Conservation (phyloP, 1,140 invertebrate species). For the Drosophila setifemur region DNA sequence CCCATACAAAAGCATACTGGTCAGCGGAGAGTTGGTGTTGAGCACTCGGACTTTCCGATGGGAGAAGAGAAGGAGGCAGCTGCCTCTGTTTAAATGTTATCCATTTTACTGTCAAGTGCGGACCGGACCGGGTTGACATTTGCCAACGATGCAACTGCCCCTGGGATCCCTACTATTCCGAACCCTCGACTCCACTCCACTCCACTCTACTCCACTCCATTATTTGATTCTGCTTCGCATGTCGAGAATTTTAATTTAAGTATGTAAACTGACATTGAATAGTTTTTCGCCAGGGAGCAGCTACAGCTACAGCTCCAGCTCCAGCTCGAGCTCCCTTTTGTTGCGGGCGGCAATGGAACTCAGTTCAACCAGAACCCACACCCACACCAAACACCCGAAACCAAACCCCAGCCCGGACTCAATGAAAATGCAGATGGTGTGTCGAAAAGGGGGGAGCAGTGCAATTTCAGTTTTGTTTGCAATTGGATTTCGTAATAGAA, state of each 20-base stretch:
- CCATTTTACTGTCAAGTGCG: slow-evolving; percentile 78
- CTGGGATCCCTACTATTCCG: slow-evolving; percentile 24
- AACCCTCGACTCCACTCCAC: slow-evolving; percentile 2
- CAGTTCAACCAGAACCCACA: slow-evolving; percentile 1
- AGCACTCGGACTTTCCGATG: slow-evolving; percentile 16
- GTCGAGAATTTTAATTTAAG: slow-evolving; percentile 79
- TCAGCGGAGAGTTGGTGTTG: slow-evolving; percentile 39
- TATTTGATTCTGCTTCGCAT: slow-evolving; percentile 37
- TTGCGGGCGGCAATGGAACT: slow-evolving; percentile 50
- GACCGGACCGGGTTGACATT: slow-evolving; percentile 69
- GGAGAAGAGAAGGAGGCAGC: background rate
- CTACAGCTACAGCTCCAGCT: background rate
- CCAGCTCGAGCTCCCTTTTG: slow-evolving; percentile 35
- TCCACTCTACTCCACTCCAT: slow-evolving; percentile 2
- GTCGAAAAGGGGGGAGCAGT: background rate
- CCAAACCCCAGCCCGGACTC: background rate
- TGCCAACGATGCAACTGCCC: slow-evolving; percentile 53
- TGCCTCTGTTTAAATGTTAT: slow-evolving; percentile 70
- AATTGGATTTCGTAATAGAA: slow-evolving; percentile 65
- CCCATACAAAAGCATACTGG: slow-evolving; percentile 2
- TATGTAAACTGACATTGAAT: slow-evolving; percentile 81
- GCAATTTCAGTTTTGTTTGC: slow-evolving; percentile 71
- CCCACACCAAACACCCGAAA: background rate
- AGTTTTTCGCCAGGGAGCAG: slow-evolving; percentile 53
- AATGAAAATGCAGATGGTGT: slow-evolving; percentile 16